Percentiles rank a stretch among this genome's conserved stretches.
Evolutionary conservation across 1,140 invertebrate species (phyloP).

Genomic region (Goniozus legneri): DNA sequence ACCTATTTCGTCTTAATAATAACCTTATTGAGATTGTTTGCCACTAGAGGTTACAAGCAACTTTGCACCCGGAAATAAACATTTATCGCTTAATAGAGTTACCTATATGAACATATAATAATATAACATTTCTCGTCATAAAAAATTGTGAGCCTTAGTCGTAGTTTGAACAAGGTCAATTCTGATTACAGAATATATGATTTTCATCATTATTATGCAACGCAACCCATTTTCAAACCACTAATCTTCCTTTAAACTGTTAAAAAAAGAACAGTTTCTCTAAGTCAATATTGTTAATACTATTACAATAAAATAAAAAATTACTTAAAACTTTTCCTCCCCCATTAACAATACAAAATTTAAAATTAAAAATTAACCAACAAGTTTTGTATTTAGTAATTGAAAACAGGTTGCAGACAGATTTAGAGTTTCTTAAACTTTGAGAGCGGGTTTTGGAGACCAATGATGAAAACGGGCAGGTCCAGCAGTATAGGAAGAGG

Average conservation of each 20-base stretch:
- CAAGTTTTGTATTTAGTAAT: too few relatives aligned
- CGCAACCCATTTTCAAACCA: too few relatives aligned
- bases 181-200: slow-evolving; percentile 34
- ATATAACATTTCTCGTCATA: slow-evolving; percentile 38
- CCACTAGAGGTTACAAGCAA: slow-evolving; percentile 32
- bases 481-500: slow-evolving; percentile 39
- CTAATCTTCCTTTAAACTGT: too few relatives aligned
- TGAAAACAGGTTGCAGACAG: too few relatives aligned
- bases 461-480: slow-evolving; percentile 47
- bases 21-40: not conserved
- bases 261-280: too few relatives aligned
- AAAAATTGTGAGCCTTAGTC: slow-evolving; percentile 44
- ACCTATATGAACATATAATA: slow-evolving; percentile 32
- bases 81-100: slow-evolving; percentile 23
- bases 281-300: too few relatives aligned
- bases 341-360: too few relatives aligned
- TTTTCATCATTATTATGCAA: slow-evolving; percentile 26
- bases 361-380: too few relatives aligned
- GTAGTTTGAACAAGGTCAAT: slow-evolving; percentile 38
- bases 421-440: slow-evolving; percentile 40
- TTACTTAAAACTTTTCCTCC: too few relatives aligned
- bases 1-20: not conserved
- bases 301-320: too few relatives aligned
- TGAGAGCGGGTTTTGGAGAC: slow-evolving; percentile 49
- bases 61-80: slow-evolving; percentile 43